These are phyloP conservation scores for Microplitis mediator DNA, from an alignment of 1,140 invertebrate genomes.

Conservation along the genomic window DNA sequence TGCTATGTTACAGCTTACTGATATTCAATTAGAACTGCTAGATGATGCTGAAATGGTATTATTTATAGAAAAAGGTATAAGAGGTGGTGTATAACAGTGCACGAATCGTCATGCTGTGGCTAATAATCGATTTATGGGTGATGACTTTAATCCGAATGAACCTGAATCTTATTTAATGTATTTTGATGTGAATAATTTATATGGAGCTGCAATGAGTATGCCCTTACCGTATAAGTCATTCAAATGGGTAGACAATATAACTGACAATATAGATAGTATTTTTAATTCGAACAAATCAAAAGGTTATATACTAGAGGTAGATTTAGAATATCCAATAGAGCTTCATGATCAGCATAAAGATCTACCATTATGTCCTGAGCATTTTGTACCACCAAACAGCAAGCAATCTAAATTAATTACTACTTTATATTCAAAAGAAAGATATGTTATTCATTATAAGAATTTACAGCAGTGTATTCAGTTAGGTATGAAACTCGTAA, in stretches of 20 bases:
- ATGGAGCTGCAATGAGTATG: constrained; percentile 61
- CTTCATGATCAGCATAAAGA: not conserved
- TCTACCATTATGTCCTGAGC: constrained; percentile 35
- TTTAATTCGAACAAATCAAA: not conserved
- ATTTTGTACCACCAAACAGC: constrained; percentile 29
- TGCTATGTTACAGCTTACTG: not conserved
- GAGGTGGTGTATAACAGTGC: constrained; percentile 51
- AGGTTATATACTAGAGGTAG: not conserved
- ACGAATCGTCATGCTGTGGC: constrained; percentile 50
- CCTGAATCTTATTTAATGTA: constrained; percentile 54
- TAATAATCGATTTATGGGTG: constrained; percentile 57
- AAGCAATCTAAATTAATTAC: constrained; percentile 49
- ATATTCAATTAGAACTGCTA: not conserved
- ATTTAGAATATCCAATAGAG: not conserved
- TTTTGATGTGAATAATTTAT: constrained; percentile 65
- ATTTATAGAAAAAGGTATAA: constrained; percentile 51
- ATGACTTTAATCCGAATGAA: constrained; percentile 51
- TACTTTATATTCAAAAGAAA: constrained; percentile 51
- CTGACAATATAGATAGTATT: not conserved
- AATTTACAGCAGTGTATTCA: constrained; percentile 60
- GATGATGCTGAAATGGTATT: not conserved
- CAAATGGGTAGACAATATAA: constrained; percentile 47
- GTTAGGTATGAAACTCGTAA: constrained; percentile 57
- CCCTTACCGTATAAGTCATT: constrained; percentile 49
- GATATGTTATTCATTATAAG: constrained; percentile 63